Evolutionary conservation across 1,140 invertebrate genomes (phyloP), one percentile per base, ranked within the genome.

Genomic region (Calycopis cecrops): DNA sequence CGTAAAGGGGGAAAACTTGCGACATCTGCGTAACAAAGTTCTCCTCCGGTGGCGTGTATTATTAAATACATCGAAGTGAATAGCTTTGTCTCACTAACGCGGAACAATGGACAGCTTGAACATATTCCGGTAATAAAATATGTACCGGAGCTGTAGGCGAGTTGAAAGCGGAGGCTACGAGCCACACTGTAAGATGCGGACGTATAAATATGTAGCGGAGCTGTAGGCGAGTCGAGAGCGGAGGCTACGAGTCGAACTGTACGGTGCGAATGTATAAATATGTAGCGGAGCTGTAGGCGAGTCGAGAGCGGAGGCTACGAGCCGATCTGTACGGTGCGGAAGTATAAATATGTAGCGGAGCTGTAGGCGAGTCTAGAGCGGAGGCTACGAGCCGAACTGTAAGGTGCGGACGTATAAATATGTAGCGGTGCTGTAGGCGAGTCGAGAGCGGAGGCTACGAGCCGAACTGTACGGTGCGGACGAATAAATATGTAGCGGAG

Each of bases 31-130:
- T 28, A 28, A 28, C 21, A 28, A 28, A 28, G 21, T 28, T 44
- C 40, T 9, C 16, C 40, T 44, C 17, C 14, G 14, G 40, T 9
- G 16, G 16, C 40, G 16, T 44, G 9, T 44, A 44, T 16, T 44
- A 44, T 44, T 44, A 16, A 44, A 44, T 44, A 44, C 40, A 16
- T 14, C 40, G 40, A 44, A 44, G 40, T 14, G 40, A 44, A 44
- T 16, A 17, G 40, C 40, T 44, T 44, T 44, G 40, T 44, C 40
- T 44, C 16, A 16, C 17, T 16, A 28, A 44, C 14, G 17, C 40
- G 40, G 40, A 44, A 44, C 40, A 44, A 44, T 16, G 16, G 40
- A 16, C 14, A 44, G 2, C 21, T 2, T 12, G 14, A 16, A 17
- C 40, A 9, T 44, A 44, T 28, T 37, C 35, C 35, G 35, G 2